Percentiles rank a stretch among this genome's conserved stretches.
phyloP scores from a whole-genome alignment of 2,113 vertebrate species.

The Chloebia gouldiae region DNA sequence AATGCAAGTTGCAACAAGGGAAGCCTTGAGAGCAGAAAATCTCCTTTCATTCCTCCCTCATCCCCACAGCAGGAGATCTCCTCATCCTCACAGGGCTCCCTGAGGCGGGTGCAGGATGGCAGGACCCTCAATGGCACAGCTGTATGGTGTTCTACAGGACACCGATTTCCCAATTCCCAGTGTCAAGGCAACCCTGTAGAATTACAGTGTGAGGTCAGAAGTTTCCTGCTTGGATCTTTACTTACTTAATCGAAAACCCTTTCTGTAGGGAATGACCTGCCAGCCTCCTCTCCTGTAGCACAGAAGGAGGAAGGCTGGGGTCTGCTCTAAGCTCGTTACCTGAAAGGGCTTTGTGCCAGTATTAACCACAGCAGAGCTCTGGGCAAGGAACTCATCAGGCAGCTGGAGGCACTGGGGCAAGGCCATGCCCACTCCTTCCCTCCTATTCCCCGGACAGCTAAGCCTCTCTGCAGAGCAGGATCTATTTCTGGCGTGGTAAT shows the following conservation, averaged over 20 bases:
- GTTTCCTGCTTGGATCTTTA: neutral
- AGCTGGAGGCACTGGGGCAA: neutral
- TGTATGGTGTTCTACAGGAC: neutral
- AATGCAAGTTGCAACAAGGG: fast-evolving
- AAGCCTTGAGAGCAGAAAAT: neutral
- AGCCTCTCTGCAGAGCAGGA: neutral
- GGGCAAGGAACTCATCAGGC: neutral
- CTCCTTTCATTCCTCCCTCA: neutral
- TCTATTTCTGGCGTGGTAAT: neutral
- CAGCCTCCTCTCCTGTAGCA: neutral
- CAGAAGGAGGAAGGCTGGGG: fast-evolving
- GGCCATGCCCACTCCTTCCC: fast-evolving
- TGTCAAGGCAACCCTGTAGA: neutral
- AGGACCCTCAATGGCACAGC: neutral
- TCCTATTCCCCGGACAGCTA: neutral
- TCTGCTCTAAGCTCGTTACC: neutral
- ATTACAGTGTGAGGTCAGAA: neutral
- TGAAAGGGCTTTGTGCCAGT: neutral
- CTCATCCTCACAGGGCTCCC: neutral
- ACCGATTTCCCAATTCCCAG: neutral
- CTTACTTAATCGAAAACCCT: neutral
- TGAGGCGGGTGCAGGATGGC: neutral
- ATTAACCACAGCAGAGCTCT: neutral
- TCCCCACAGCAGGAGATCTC: neutral
- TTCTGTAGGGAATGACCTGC: neutral